Evolutionary conservation across 35 echinoderm and acorn worm species (phyloP), one percentile per base, ranked within the genome.

Genomic region (Eucidaris tribuloides): DNA sequence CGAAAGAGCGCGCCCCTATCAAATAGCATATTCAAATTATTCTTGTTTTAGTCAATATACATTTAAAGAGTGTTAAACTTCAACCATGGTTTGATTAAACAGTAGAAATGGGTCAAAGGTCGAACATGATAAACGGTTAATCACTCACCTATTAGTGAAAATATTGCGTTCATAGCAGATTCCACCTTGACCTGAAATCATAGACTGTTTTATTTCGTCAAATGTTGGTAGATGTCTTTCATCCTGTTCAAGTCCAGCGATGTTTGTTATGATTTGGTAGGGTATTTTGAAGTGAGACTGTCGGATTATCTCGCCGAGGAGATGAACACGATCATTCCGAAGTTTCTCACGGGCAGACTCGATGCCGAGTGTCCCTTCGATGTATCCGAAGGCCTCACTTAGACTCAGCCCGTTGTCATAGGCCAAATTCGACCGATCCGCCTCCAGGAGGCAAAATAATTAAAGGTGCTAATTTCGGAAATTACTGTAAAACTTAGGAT

Each of bases 61-160:
- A n/a, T n/a, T n/a, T n/a, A n/a, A n/a, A n/a, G n/a, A n/a, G n/a
- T n/a, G n/a, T n/a, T n/a, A n/a, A n/a, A n/a, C n/a, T n/a, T n/a
- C n/a, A n/a, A n/a, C n/a, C n/a, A n/a, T n/a, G n/a, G n/a, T n/a
- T n/a, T n/a, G n/a, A n/a, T n/a, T n/a, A n/a, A n/a, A n/a, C n/a
- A n/a, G n/a, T n/a, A n/a, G n/a, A n/a, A n/a, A n/a, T n/a, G n/a
- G n/a, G n/a, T n/a, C n/a, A n/a, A n/a, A n/a, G n/a, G n/a, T n/a
- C n/a, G n/a, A n/a, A n/a, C n/a, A n/a, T n/a, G n/a, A n/a, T n/a
- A n/a, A n/a, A n/a, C n/a, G n/a, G n/a, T n/a, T n/a, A n/a, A n/a
- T n/a, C n/a, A n/a, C 36, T 44, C 37, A 74, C 68, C 68, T 74
- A 44, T 74, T 74, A n/a, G 41, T 38, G 41, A 74, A 74, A 1